These are phyloP conservation scores for Drosophila rufa DNA, from an alignment of 1,140 invertebrate genomes.

Conservation along the genomic window DNA sequence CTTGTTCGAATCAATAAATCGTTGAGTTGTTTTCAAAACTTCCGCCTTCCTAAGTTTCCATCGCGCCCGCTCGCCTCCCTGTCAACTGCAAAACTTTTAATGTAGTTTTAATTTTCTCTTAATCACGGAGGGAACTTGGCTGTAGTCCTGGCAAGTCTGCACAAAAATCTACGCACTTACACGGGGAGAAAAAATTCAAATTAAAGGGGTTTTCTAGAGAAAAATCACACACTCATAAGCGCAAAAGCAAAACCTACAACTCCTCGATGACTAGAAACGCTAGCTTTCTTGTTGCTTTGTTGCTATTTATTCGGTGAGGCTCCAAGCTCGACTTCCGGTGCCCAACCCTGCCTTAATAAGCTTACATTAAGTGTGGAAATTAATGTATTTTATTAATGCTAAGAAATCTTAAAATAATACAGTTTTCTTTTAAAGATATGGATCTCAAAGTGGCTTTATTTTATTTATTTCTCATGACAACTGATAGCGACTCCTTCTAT, in stretches of 20 bases:
- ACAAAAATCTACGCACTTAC: constrained; percentile 59
- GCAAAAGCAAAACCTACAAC: neutral
- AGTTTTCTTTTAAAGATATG: too few species aligned
- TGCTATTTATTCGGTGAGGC: neutral
- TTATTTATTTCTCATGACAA: too few species aligned
- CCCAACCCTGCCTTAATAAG: neutral
- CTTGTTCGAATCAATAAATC: constrained; percentile 55
- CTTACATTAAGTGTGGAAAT: neutral
- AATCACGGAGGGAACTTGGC: constrained; percentile 73
- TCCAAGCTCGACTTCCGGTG: too few species aligned
- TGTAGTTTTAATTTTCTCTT: constrained; percentile 84
- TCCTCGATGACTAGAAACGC: too few species aligned
- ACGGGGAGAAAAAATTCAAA: neutral
- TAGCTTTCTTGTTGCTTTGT: neutral
- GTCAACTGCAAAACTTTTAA: constrained; percentile 83
- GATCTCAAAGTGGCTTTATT: too few species aligned
- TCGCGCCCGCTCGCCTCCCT: constrained; percentile 19
- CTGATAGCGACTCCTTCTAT: too few species aligned
- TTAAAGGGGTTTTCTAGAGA: neutral
- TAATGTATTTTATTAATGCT: too few species aligned
- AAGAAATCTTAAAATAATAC: too few species aligned
- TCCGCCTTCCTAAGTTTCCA: constrained; percentile 7
- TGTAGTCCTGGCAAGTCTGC: constrained; percentile 38
- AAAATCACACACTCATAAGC: too few species aligned
- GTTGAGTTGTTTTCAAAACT: constrained; percentile 42